Evolutionary conservation across 2,797 vertebrate species (phyloP).

Genomic region (Furcifer pardalis): DNA sequence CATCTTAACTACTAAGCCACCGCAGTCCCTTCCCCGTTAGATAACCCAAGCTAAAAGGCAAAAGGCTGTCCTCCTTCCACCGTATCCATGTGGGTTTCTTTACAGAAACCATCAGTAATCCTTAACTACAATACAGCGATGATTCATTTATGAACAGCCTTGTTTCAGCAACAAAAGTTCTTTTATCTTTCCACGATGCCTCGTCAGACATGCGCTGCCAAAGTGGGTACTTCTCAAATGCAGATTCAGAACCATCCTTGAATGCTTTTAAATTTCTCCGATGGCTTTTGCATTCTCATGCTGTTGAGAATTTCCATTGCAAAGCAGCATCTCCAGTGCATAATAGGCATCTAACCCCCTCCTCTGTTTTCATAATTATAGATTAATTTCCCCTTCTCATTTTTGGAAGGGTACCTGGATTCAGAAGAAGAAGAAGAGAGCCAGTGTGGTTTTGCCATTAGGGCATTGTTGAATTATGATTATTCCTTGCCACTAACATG

Average conservation of each 20-base stretch:
- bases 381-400: not conserved
- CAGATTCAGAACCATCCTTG: not conserved
- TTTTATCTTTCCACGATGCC: not conserved
- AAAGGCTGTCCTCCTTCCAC: not conserved
- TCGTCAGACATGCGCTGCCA: not conserved
- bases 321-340: not conserved
- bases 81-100: not conserved
- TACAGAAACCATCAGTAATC: not conserved
- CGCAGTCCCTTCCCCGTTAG: too few relatives aligned
- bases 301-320: not conserved
- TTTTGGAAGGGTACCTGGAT: not conserved
- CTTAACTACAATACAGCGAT: not conserved
- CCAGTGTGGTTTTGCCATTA: too few relatives aligned
- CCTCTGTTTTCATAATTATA: not conserved
- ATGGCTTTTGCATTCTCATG: not conserved
- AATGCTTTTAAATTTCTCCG: not conserved
- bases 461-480: not conserved
- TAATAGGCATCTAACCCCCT: not conserved
- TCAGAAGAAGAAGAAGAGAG: too few relatives aligned
- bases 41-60: not conserved
- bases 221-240: not conserved
- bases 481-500: too few relatives aligned
- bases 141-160: not conserved
- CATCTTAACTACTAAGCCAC: too few relatives aligned
- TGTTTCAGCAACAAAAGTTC: not conserved